Conservation (phyloP, 2,113 vertebrate genomes). For the Tachysurus fulvidraco region DNA sequence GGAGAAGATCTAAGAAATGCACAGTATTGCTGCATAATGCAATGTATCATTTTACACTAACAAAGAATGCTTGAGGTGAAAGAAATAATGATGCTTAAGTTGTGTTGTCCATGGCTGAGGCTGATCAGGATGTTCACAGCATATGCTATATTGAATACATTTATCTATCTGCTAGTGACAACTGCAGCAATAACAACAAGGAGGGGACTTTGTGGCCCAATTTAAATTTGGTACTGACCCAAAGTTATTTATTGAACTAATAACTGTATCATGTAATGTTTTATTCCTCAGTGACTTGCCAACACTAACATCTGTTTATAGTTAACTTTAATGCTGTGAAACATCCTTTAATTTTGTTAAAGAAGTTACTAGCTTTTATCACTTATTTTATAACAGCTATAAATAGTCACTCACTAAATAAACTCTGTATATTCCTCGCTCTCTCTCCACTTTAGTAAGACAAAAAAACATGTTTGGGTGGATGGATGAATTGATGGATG, state of each 20-base stretch:
- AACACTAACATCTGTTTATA: neutral
- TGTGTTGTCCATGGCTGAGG: neutral
- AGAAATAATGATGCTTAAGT: neutral
- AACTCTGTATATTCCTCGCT: neutral
- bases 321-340: neutral
- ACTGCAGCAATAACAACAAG: conserved; percentile 1
- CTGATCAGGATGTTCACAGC: neutral
- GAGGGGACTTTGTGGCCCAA: neutral
- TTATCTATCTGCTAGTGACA: neutral
- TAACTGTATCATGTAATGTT: neutral
- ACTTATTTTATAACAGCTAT: conserved; percentile 1
- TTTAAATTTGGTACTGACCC: neutral
- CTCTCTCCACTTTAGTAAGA: neutral
- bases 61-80: neutral
- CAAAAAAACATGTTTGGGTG: neutral
- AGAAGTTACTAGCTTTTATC: conserved; percentile 11
- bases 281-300: neutral
- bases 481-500: too few species aligned
- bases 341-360: neutral
- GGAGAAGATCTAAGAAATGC: neutral
- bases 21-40: neutral
- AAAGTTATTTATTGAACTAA: neutral
- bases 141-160: conserved; percentile 2
- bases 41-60: neutral
- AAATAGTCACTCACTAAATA: neutral